Base-by-base conservation (phyloP, 2,888 invertebrate species). In the Anodontia alba region DNA sequence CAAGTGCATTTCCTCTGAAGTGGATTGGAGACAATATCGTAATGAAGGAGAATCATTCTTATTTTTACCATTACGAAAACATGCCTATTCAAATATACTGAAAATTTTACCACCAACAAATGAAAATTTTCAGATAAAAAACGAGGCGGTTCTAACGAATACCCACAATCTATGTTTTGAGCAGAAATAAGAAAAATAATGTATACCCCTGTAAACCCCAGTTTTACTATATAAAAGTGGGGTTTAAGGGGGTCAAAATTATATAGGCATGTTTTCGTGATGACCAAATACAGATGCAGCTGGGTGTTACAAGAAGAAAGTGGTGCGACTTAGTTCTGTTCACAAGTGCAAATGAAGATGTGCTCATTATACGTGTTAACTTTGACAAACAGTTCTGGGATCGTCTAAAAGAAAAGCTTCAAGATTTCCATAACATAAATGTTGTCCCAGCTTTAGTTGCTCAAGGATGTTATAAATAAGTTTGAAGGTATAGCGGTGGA, bases 241-340 rank as follows among this genome's bases (percentile, higher is more conserved):
- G n/a, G n/a, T n/a, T n/a, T n/a, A n/a, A n/a, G n/a, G n/a, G n/a
- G n/a, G n/a, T n/a, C n/a, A n/a, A n/a, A n/a, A n/a, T n/a, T n/a
- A n/a, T n/a, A n/a, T n/a, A n/a, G n/a, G n/a, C n/a, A n/a, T n/a
- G n/a, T n/a, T n/a, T n/a, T n/a, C n/a, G n/a, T n/a, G n/a, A n/a
- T n/a, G n/a, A n/a, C 54, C 75, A 75, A 31, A 29, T 75, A n/a
- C 75, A 68, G 31, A 70, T 69, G 70, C 76, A 76, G 54, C 57
- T 76, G 76, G 76, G 26, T n/a, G 17, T 76, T 0, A 69, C 54
- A 46, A 20, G 46, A n/a, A 26, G 51, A 10, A 68, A 36, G 2
- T 76, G 76, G 76, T 76, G 76, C 31, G 76, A 76, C 43, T 76
- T 76, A 49, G 76, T 69, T 26, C 26, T 76, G 3, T 69, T 51